Conservation (phyloP, 2,888 invertebrate species). For the Lycia hirtaria region DNA sequence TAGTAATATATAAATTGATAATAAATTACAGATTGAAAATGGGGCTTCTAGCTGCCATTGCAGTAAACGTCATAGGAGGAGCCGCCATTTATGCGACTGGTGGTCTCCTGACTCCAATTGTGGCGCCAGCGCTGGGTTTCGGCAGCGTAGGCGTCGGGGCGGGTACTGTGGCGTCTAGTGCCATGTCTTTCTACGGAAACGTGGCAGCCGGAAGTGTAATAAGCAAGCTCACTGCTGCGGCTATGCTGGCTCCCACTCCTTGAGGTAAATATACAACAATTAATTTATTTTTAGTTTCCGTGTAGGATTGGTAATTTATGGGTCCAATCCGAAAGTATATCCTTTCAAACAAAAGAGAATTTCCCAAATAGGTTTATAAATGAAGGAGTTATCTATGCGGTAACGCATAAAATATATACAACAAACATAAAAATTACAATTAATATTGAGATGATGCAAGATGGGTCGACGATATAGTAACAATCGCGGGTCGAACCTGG, state of each 20-base stretch:
- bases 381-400: too few relatives aligned
- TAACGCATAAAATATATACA: too few relatives aligned
- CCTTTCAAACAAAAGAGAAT: too few relatives aligned
- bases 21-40: constrained; percentile 40
- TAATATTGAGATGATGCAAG: too few relatives aligned
- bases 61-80: constrained; percentile 60
- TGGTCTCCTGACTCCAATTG: constrained; percentile 57
- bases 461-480: too few relatives aligned
- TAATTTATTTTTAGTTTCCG: background rate
- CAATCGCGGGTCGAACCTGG: too few relatives aligned
- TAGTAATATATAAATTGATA: background rate
- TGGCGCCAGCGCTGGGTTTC: constrained; percentile 67
- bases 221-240: constrained; percentile 64
- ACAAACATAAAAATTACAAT: too few relatives aligned
- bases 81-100: constrained; percentile 63
- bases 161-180: constrained; percentile 65
- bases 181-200: constrained; percentile 70
- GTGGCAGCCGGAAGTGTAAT: constrained; percentile 68
- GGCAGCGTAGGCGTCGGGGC: constrained; percentile 63
- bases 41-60: constrained; percentile 61
- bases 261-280: constrained; percentile 44
- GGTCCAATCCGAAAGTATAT: too few relatives aligned
- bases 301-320: too few relatives aligned
- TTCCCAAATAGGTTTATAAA: too few relatives aligned
- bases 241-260: constrained; percentile 72